Evolutionary conservation across 2,888 invertebrate genomes (phyloP), one percentile per base, ranked within the genome.

Genomic region (Cepaea hortensis): DNA sequence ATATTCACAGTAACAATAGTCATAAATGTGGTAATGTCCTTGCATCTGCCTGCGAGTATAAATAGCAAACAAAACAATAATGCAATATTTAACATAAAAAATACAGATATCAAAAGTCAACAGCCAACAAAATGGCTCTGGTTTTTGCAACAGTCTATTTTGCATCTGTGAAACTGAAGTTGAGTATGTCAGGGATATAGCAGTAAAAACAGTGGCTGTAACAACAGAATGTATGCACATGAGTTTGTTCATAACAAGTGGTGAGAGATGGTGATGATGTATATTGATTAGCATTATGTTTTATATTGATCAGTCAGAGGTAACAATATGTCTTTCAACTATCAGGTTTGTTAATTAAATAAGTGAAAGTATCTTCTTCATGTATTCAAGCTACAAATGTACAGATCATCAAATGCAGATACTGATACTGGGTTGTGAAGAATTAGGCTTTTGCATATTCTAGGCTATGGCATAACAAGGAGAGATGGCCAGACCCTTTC

Each of bases 121-220:
- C 48, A 48, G 81, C 81, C 81, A 81, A 81, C 70, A 81, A 81
- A 46, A 81, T 81, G 70, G 81, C 81, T 81, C 68, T 81, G 81
- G 81, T 3, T 20, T 80, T 81, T 68, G 81, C 81, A 81, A 81
- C 46, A 68, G 35, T 81, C 76, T 81, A 48, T 81, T 81, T 81
- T 81, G 81, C 81, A 81, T 81, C 46, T 81, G 68, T 68, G 48
- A 81, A 68, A 35, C 11, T 81, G 65, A 48, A 68, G 65, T 35
- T 65, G 81, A 81, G 79, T 79, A 79, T 76, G 76, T 76, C 50
- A 76, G 61, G 55, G n/a, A n/a, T 79, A 73, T 79, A 79, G 79
- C 79, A 79, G 79, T 79, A 18, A n/a, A 20, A 79, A 79, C 79
- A 79, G 62, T 61, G 79, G 3, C 9, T 76, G 35, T 79, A 79